Percentiles rank a stretch among this genome's conserved stretches.
Conservation (phyloP, 2,797 vertebrate species). For the Schizopygopsis pylzovi region DNA sequence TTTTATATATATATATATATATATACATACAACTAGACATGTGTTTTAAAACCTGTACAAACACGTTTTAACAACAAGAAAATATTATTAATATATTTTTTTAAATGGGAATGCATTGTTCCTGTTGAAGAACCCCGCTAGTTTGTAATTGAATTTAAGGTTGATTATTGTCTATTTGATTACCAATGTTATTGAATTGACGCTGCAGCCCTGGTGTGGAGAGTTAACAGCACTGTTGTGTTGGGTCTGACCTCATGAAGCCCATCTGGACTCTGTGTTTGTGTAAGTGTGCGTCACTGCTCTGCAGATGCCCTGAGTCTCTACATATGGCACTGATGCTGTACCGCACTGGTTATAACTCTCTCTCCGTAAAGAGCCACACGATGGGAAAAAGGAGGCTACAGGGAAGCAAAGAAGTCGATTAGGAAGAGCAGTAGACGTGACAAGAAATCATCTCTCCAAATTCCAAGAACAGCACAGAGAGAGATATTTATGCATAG, state of each 20-base stretch:
- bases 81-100: background rate
- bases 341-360: constrained; percentile 11
- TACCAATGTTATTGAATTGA: background rate
- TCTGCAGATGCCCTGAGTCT: constrained; percentile 14
- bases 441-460: background rate
- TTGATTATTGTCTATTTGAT: background rate
- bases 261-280: constrained; percentile 21
- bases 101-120: background rate
- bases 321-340: constrained; percentile 35
- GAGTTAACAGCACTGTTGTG: background rate
- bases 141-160: background rate
- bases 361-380: constrained; percentile 14
- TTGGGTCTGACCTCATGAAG: background rate
- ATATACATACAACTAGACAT: too few relatives aligned
- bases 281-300: constrained; percentile 11
- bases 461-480: background rate
- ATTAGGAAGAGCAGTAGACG: constrained; percentile 4
- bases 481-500: background rate
- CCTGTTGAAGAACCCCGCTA: background rate
- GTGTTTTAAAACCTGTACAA: background rate
- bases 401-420: constrained; percentile 7
- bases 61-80: background rate
- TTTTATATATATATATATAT: too few relatives aligned
- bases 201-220: background rate
- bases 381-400: background rate